Base-by-base conservation (phyloP, 2,888 invertebrate genomes). In the Cynaeus angustus region DNA sequence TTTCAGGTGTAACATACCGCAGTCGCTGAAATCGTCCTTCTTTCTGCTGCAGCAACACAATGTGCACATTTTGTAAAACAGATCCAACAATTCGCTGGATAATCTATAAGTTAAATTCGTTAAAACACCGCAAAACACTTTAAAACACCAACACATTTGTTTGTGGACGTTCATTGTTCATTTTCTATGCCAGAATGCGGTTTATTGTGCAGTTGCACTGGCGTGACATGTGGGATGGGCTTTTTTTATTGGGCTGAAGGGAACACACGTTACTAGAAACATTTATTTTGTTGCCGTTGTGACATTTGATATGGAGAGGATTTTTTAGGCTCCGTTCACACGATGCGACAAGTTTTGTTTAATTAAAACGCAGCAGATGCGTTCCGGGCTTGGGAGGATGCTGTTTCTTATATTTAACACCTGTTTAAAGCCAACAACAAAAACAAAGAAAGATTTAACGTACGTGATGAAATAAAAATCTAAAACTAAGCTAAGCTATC, bases 111-210 rank as follows among this genome's bases (percentile, higher is more conserved):
- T 75, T 71, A 84, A 75, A 77, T 84, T 84, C 70, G 77, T 78
- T 64, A 82, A 77, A 73, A 83, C 82, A 62, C 80, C 77, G 59
- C 78, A 79, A 74, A 82, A 82, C 72, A 83, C 83, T 75, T 79
- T 80, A 65, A 81, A 77, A 69, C 82, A 82, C 82, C 69, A 69
- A 76, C 83, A 83, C 83, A 80, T 80, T 70, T 67, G 69, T 68
- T 68, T 70, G 53, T 70, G 61, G 53, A 62, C 71, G 52, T 56
- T 70, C 72, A 66, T 62, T 61, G 70, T 45, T 66, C 56, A 69
- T 55, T 65, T 65, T 55, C 65, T 62, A 13, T 48, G 30, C 37
- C 9, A 67, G 58, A 66, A 14, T 67, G 52, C 12, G 13, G 50
- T 67, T 50, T 45, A 55, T 55, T 55, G 45, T 65, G 30, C 53